These are phyloP conservation scores for Esox niger DNA, from an alignment of 2,113 vertebrate genomes.

Conservation along the genomic window DNA sequence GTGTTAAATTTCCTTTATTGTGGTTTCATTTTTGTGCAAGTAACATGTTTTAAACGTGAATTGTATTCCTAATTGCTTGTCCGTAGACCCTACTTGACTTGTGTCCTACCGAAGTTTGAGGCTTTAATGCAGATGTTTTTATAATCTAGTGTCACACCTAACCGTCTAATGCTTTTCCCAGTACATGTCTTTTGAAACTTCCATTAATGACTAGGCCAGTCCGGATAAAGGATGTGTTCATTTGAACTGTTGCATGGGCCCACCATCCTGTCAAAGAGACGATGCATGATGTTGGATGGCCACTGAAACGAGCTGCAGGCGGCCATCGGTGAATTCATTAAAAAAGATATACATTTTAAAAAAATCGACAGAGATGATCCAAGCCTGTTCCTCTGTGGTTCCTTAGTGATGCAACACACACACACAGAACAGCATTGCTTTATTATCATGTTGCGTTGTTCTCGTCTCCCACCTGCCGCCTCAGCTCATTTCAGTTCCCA, in stretches of 20 bases:
- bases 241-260: constrained; percentile 3
- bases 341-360: too few relatives aligned
- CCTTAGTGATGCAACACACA: neutral
- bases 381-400: neutral
- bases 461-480: constrained; percentile 13
- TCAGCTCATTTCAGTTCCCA: constrained; percentile 6
- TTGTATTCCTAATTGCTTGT: neutral
- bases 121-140: too few relatives aligned
- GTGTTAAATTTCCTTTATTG: neutral
- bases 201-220: neutral
- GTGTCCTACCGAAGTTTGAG: too few relatives aligned
- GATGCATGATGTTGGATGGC: constrained; percentile 24
- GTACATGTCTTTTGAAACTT: neutral
- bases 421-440: neutral
- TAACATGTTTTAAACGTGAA: neutral
- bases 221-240: neutral
- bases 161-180: too few relatives aligned
- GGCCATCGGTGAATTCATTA: constrained; percentile 7
- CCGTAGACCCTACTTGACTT: too few relatives aligned
- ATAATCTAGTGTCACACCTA: too few relatives aligned
- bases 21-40: neutral
- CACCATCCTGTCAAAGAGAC: neutral
- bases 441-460: neutral
- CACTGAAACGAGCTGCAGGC: constrained; percentile 25
- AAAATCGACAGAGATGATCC: neutral